Percentiles rank a stretch among this genome's conserved stretches.
phyloP scores from a whole-genome alignment of 1,140 invertebrate genomes.

The Drosophila biarmipes region DNA sequence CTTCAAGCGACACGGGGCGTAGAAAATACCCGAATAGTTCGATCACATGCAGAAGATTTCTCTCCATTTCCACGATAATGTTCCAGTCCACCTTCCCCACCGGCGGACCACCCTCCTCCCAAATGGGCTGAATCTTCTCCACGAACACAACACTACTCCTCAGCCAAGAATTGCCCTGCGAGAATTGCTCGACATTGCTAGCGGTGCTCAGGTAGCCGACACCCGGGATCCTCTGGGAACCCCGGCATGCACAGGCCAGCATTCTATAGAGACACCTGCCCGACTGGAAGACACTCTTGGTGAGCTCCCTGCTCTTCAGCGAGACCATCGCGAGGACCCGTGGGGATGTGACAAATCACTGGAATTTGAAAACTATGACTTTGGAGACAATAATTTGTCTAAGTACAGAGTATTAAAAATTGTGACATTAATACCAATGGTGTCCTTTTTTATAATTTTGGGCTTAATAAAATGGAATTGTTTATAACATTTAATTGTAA shows the following conservation, averaged over 20 bases:
- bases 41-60: not conserved
- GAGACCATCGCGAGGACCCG: constrained; percentile 1
- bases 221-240: not conserved
- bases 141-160: not conserved
- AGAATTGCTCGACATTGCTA: constrained; percentile 3
- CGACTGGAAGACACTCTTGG: constrained; percentile 10
- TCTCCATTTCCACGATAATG: constrained; percentile 4
- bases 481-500: too few relatives aligned
- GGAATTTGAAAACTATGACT: not conserved
- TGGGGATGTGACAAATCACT: not conserved
- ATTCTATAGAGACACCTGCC: constrained; percentile 7
- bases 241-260: constrained; percentile 19
- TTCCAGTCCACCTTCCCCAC: not conserved
- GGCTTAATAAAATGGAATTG: too few relatives aligned
- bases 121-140: constrained; percentile 7
- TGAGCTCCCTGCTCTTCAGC: constrained; percentile 1
- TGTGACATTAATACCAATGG: not conserved
- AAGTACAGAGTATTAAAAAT: not conserved
- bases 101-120: not conserved
- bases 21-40: not conserved
- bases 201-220: not conserved
- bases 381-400: not conserved
- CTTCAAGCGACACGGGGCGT: not conserved
- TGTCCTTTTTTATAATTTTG: too few relatives aligned
- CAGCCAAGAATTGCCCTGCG: not conserved